phyloP scores from a whole-genome alignment of 1,140 invertebrate genomes.

The Platyura marginata region DNA sequence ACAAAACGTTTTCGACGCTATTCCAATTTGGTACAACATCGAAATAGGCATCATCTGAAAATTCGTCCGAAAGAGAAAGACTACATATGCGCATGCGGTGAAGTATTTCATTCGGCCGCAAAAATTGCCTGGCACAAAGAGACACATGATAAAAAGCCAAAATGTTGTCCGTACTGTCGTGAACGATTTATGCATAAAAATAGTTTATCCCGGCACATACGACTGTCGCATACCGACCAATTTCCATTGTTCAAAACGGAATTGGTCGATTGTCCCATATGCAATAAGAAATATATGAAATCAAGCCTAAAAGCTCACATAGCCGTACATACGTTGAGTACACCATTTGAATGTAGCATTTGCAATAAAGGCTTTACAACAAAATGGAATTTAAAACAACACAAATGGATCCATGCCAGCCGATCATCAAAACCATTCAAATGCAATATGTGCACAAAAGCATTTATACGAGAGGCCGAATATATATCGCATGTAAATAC shows the following conservation, averaged over 20 bases:
- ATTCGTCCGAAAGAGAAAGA: slow-evolving; percentile 49
- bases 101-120: slow-evolving; percentile 60
- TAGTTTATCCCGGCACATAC: slow-evolving; percentile 64
- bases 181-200: slow-evolving; percentile 68
- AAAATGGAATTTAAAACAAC: slow-evolving; percentile 75
- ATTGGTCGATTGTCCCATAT: slow-evolving; percentile 62
- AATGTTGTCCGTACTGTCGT: slow-evolving; percentile 62
- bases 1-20: slow-evolving; percentile 62
- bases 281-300: slow-evolving; percentile 58
- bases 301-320: slow-evolving; percentile 65
- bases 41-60: slow-evolving; percentile 46
- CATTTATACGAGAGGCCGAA: slow-evolving; percentile 60
- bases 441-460: slow-evolving; percentile 63
- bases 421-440: slow-evolving; percentile 69
- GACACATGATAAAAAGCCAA: slow-evolving; percentile 62
- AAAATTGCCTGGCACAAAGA: slow-evolving; percentile 72
- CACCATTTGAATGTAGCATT: slow-evolving; percentile 57
- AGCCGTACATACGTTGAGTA: slow-evolving; percentile 44
- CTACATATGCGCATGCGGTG: slow-evolving; percentile 62
- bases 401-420: slow-evolving; percentile 75
- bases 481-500: slow-evolving; percentile 69
- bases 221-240: slow-evolving; percentile 54
- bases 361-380: slow-evolving; percentile 73
- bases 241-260: slow-evolving; percentile 47
- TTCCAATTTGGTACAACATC: slow-evolving; percentile 71